phyloP scores from a whole-genome alignment of 2,888 invertebrate genomes.

The Aspidapion aeneum region DNA sequence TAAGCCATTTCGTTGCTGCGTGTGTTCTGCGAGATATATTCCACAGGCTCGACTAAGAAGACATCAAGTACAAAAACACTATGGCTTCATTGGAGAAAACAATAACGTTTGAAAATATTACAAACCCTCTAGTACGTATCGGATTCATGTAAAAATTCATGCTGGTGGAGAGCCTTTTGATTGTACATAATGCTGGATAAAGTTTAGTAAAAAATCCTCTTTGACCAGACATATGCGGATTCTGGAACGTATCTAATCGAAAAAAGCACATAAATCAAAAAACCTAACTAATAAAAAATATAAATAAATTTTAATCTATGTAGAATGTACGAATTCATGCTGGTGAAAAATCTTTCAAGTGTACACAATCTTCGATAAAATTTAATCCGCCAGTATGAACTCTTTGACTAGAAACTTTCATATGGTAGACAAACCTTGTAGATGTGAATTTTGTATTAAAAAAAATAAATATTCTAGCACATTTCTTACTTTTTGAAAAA shows the following conservation, averaged over 20 bases:
- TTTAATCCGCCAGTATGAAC: constrained; percentile 23
- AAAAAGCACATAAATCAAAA: too few relatives aligned
- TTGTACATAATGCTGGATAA: constrained; percentile 37
- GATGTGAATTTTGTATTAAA: constrained; percentile 18
- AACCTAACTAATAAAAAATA: too few relatives aligned
- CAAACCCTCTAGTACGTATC: constrained; percentile 36
- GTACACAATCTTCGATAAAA: constrained; percentile 37
- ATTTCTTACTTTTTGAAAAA: constrained; percentile 36
- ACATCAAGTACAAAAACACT: too few relatives aligned
- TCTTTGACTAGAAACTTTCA: constrained; percentile 38
- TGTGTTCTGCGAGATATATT: too few relatives aligned
- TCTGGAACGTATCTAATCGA: too few relatives aligned
- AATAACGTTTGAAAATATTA: too few relatives aligned
- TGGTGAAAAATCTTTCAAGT: constrained; percentile 40
- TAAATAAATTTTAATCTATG: too few relatives aligned
- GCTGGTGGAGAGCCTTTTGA: constrained; percentile 41
- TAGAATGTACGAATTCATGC: constrained; percentile 40
- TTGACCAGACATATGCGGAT: constrained; percentile 46
- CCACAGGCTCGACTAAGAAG: too few relatives aligned
- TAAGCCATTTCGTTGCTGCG: too few relatives aligned
- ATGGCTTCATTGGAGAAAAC: too few relatives aligned
- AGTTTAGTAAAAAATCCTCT: constrained; percentile 24
- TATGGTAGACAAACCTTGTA: constrained; percentile 50
- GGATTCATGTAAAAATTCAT: constrained; percentile 40
- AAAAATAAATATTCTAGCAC: constrained; percentile 33